phyloP scores from a whole-genome alignment of 1,140 invertebrate genomes.

The Mylabris phalerata region DNA sequence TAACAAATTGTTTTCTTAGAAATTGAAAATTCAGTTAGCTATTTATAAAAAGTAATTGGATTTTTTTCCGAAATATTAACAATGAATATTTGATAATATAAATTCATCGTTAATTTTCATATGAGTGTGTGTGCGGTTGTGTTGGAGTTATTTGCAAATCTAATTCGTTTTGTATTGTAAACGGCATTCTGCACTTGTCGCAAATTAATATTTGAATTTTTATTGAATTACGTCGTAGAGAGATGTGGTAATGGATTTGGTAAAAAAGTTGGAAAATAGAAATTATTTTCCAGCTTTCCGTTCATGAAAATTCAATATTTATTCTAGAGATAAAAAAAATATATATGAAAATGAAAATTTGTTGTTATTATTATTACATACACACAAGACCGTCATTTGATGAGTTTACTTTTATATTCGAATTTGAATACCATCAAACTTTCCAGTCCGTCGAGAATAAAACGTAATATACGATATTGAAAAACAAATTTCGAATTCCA shows the following conservation, averaged over 20 bases:
- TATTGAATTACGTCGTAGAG: constrained; percentile 16
- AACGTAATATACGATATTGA: constrained; percentile 22
- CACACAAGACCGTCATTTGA: constrained; percentile 11
- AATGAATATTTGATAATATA: no score
- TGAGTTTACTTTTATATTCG: constrained; percentile 22
- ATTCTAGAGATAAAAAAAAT: no score
- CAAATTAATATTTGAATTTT: constrained; percentile 29
- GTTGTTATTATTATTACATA: not conserved
- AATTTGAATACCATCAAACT: constrained; percentile 18
- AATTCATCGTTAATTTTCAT: no score
- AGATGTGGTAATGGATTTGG: no score
- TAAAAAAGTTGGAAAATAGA: no score
- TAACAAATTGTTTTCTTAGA: no score
- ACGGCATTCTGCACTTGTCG: constrained; percentile 23
- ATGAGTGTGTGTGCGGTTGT: not conserved
- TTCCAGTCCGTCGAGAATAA: constrained; percentile 16
- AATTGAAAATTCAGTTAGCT: no score
- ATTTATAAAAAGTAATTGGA: no score
- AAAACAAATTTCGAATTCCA: constrained; percentile 17
- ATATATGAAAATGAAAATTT: not conserved
- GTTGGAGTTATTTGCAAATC: constrained; percentile 21
- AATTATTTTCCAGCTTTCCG: no score
- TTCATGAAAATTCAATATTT: no score
- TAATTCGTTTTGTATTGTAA: constrained; percentile 25
- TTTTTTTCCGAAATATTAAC: no score